Base-by-base conservation (phyloP, 2,888 invertebrate species). In the Leptopilina myrica region DNA sequence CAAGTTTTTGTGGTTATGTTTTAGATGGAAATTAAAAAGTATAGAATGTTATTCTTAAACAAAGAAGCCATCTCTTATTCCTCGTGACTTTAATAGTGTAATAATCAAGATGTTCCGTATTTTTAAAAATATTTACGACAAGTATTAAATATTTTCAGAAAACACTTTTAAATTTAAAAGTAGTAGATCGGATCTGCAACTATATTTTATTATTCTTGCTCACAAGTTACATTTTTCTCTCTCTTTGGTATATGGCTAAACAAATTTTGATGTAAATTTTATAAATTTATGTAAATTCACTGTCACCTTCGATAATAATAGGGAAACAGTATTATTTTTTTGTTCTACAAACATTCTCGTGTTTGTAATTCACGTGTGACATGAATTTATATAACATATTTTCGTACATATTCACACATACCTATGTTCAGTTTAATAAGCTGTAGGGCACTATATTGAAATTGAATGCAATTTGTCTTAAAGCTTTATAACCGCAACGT, bases 381-480 rank as follows among this genome's bases (percentile, higher is more conserved):
- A 40, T 43, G 40, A 40, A 65, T 64, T 26, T 64, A 33, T 40
- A 65, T 66, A 15, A 49, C 49, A 49, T 11, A 67, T 67, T 53
- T 69, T 7, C 53, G 53, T 26, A 49, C 33, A 2, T 33, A 33
- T 33, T 4, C 33, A 33, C 33, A 33, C 33, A 33, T 5, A 33
- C 5, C 3, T 33, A 33, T 33, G 3, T 33, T 2, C 5, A 33
- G 33, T 33, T 33, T 33, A 33, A 33, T 33, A 33, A 33, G 33
- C 3, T 33, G 33, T 33, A 33, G 33, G 3, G 3, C 33, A 33
- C 33, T 33, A 33, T 33, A 33, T 33, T 49, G 9, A 53, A 53
- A 53, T 14, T 69, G 26, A 49, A 69, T 53, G 69, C 14, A 69
- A 33, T 69, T 53, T 62, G 20, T 62, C 62, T 62, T 62, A 0